Evolutionary conservation across 2,888 invertebrate species (phyloP).

Genomic region (Drosophila kokeensis): DNA sequence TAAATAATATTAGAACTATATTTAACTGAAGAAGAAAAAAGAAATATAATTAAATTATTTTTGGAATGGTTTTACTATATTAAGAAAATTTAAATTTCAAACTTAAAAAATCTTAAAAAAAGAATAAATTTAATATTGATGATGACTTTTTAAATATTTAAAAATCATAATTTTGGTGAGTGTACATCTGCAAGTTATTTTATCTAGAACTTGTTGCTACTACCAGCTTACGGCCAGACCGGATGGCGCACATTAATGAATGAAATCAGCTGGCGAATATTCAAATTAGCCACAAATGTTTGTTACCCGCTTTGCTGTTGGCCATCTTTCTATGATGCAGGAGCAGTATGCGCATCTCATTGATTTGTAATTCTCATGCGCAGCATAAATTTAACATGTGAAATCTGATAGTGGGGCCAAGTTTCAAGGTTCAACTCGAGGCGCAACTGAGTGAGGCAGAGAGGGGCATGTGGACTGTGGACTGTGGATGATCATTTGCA

Average conservation of each 20-base stretch:
- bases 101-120: too few relatives aligned
- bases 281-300: slow-evolving; percentile 57
- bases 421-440: slow-evolving; percentile 30
- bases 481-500: slow-evolving; percentile 73
- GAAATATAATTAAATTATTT: neutral
- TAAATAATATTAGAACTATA: neutral
- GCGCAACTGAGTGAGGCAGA: neutral
- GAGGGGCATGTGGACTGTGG: neutral
- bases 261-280: slow-evolving; percentile 40
- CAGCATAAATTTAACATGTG: slow-evolving; percentile 80
- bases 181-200: neutral
- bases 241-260: slow-evolving; percentile 19
- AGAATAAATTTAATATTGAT: fast-evolving
- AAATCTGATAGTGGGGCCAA: slow-evolving; percentile 69
- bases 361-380: slow-evolving; percentile 79
- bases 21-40: neutral
- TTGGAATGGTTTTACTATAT: neutral
- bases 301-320: slow-evolving; percentile 20
- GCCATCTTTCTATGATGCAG: slow-evolving; percentile 65
- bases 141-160: neutral
- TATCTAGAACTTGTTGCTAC: neutral
- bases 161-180: neutral
- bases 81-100: neutral
- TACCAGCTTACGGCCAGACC: neutral
- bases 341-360: slow-evolving; percentile 66